These are phyloP conservation scores for Suncus etruscus DNA, from an alignment of 2,113 vertebrate species.

Conservation along the genomic window DNA sequence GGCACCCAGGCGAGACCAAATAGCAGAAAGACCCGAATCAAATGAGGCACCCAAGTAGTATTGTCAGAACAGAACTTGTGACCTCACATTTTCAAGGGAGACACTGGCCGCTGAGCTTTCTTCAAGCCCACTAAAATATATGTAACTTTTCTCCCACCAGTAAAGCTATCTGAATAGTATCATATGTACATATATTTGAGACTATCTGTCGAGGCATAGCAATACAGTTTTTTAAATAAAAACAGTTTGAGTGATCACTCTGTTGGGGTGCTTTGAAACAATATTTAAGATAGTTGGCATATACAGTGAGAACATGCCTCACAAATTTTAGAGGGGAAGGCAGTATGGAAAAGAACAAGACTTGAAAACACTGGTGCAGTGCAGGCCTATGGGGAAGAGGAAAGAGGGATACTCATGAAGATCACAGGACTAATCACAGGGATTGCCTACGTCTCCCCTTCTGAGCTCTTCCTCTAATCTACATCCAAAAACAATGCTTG, in stretches of 20 bases:
- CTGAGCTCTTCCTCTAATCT: conserved; percentile 73
- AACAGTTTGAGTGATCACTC: conserved; percentile 35
- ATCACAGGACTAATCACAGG: conserved; percentile 78
- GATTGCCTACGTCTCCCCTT: conserved; percentile 69
- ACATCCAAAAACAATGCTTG: conserved; percentile 76
- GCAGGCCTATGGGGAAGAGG: conserved; percentile 22
- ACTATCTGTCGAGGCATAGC: background rate
- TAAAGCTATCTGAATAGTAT: conserved; percentile 33
- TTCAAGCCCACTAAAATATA: conserved; percentile 35
- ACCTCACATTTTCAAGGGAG: no score
- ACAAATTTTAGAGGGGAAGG: background rate
- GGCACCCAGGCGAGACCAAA: no score
- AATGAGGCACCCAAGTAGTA: no score
- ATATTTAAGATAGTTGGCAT: conserved; percentile 3
- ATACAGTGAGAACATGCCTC: background rate
- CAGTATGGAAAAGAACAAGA: background rate
- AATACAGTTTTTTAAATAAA: conserved; percentile 31
- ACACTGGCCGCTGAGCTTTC: no score
- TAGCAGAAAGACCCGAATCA: no score
- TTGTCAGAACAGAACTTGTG: no score
- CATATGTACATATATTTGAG: background rate
- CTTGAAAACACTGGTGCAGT: background rate
- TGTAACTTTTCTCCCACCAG: conserved; percentile 55
- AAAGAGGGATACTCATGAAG: conserved; percentile 51
- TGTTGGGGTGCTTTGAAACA: conserved; percentile 61